phyloP scores from a whole-genome alignment of 2,797 vertebrate genomes.

The Myotis vivesi region DNA sequence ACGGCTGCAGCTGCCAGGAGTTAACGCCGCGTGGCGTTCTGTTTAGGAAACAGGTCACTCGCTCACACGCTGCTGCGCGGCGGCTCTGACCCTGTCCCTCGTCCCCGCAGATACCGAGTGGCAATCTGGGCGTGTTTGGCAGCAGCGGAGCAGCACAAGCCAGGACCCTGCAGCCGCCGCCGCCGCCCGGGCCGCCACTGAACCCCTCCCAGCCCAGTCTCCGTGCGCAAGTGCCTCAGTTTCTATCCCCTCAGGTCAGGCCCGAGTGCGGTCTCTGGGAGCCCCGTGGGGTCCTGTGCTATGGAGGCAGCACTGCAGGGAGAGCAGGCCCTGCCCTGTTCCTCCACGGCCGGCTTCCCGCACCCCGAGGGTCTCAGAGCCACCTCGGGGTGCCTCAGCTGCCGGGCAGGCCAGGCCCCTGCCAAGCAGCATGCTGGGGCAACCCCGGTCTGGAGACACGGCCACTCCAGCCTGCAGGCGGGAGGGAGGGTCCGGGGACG shows the following conservation, averaged over 20 bases:
- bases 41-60: no score
- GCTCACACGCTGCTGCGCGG: no score
- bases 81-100: background rate
- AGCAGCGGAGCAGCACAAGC: conserved; percentile 98
- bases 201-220: conserved; percentile 99
- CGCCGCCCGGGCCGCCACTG: conserved; percentile 97
- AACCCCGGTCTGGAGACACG: background rate
- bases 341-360: background rate
- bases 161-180: conserved; percentile 93
- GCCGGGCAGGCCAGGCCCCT: background rate
- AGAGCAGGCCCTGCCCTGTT: no score
- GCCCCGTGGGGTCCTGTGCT: background rate
- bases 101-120: conserved; percentile 92
- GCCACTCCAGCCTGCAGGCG: background rate
- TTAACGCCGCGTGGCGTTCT: no score
- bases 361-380: background rate
- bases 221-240: conserved; percentile 99
- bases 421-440: background rate
- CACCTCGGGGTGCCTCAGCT: background rate
- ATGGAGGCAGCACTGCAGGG: fast-evolving
- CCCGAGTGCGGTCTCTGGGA: fast-evolving
- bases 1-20: no score
- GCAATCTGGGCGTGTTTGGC: conserved; percentile 96
- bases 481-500: background rate
- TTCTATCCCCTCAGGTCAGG: conserved; percentile 99